Evolutionary conservation across 35 echinoderm and acorn worm genomes (phyloP).

Genomic region (Ptychodera flava): DNA sequence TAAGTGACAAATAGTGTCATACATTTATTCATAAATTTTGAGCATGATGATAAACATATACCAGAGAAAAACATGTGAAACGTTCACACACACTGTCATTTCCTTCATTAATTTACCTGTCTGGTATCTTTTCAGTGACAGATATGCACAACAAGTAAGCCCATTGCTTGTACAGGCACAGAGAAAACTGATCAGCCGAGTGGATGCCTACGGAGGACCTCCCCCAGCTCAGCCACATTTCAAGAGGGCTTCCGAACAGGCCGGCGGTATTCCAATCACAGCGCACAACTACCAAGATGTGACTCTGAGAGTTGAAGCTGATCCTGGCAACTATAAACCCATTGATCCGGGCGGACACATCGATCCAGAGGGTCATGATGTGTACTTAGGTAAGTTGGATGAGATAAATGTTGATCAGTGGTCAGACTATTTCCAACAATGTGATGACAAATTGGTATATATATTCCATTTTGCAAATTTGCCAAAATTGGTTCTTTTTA

Average conservation of each 20-base stretch:
- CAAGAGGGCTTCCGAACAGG: slow-evolving; percentile 15
- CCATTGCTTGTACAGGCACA: slow-evolving; percentile 84
- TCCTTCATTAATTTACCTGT: no score
- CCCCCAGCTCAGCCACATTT: slow-evolving; percentile 78
- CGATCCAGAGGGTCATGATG: slow-evolving; percentile 96
- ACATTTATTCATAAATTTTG: no score
- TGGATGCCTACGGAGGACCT: slow-evolving; percentile 76
- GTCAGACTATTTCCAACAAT: no score
- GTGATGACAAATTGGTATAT: no score
- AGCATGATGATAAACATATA: no score
- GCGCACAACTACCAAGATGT: slow-evolving; percentile 79
- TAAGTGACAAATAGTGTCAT: no score
- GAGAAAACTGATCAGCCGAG: slow-evolving; percentile 74
- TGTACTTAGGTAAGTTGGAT: slow-evolving; percentile 65
- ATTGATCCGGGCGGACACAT: slow-evolving; percentile 89
- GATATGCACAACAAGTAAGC: slow-evolving; percentile 82
- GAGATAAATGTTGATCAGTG: no score
- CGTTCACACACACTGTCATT: no score
- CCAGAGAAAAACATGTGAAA: no score
- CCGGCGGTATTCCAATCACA: slow-evolving; percentile 50
- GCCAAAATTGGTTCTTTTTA: no score
- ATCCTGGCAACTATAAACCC: slow-evolving; percentile 33
- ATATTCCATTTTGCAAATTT: no score
- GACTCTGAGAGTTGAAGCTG: slow-evolving; percentile 53
- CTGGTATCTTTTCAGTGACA: slow-evolving; percentile 49